Conservation (phyloP, 2,797 vertebrate genomes). For the Cottoperca gobio region DNA sequence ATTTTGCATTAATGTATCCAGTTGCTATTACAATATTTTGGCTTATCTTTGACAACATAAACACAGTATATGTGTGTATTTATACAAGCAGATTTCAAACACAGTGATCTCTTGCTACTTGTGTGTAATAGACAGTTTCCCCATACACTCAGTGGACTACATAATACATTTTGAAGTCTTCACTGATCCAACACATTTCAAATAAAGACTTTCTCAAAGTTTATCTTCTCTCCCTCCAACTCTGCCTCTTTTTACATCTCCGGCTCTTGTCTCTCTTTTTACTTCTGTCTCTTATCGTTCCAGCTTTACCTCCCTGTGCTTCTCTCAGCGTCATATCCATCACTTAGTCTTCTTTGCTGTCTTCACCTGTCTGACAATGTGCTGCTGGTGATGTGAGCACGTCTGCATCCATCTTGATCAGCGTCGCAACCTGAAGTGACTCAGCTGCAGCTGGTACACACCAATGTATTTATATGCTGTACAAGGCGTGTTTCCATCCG, state of each 20-base stretch:
- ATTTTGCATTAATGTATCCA: background rate
- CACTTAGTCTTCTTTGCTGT: constrained; percentile 19
- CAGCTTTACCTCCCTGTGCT: constrained; percentile 3
- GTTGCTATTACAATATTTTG: background rate
- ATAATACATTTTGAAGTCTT: constrained; percentile 5
- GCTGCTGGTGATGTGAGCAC: constrained; percentile 5
- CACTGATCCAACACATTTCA: background rate
- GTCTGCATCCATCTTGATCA: constrained; percentile 13
- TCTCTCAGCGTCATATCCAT: constrained; percentile 18
- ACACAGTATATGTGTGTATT: background rate
- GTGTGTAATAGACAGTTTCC: background rate
- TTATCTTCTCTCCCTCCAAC: background rate
- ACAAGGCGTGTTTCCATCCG: too few relatives aligned
- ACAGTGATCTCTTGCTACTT: background rate
- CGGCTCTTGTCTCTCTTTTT: constrained; percentile 7
- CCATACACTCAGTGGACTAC: background rate
- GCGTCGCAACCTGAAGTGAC: background rate
- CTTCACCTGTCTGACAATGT: constrained; percentile 13
- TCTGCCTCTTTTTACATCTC: constrained; percentile 1
- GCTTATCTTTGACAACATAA: background rate
- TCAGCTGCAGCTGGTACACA: background rate
- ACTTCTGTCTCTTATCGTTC: constrained; percentile 15
- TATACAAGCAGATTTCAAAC: background rate
- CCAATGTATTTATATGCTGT: background rate
- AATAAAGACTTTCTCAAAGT: constrained; percentile 16